Evolutionary conservation across 2,888 invertebrate genomes (phyloP), one percentile per base, ranked within the genome.

Genomic region (Pseudococcus jackbeardsleyi): DNA sequence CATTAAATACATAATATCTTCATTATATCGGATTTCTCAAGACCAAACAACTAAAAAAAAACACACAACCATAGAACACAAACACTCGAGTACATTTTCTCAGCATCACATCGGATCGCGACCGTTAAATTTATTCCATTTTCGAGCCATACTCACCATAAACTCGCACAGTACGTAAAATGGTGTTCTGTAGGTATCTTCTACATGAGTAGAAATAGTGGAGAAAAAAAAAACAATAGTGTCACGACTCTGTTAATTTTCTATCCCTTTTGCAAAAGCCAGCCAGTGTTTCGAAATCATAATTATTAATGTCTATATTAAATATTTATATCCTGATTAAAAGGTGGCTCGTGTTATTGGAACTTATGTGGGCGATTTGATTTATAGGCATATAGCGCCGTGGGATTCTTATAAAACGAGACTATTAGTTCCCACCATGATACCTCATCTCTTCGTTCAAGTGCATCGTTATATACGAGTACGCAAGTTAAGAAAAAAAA

Each of bases 331-430:
- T 68, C 26, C 86, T 68, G 86, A 86, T 86, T 86, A 86, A 86
- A 86, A 86, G 59, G 86, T 86, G 86, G 86, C 86, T 86, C 86
- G 86, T 86, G 86, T 86, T 68, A 86, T 68, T 68, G 68, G 64
- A 68, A 59, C 86, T 86, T 72, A 87, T 54, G 87, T 87, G 87
- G 87, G 87, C 79, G 87, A 79, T 26, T 77, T 87, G 79, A 87
- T 87, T 87, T 87, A 87, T 72, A 50, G 72, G 79, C 87, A 72
- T 26, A 79, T 72, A 79, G 79, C 87, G 77, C 77, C 87, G 87
- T 87, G 87, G 87, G 87, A 87, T 87, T 87, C 77, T 87, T 79
- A 87, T 64, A 77, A 87, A 87, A 87, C 72, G 77, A 87, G 72
- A 79, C 72, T 50, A 86, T 86, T 86, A 87, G 48, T 86, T 86